These are phyloP conservation scores for Callocephalon fimbriatum DNA, from an alignment of 2,113 vertebrate species.

Conservation along the genomic window DNA sequence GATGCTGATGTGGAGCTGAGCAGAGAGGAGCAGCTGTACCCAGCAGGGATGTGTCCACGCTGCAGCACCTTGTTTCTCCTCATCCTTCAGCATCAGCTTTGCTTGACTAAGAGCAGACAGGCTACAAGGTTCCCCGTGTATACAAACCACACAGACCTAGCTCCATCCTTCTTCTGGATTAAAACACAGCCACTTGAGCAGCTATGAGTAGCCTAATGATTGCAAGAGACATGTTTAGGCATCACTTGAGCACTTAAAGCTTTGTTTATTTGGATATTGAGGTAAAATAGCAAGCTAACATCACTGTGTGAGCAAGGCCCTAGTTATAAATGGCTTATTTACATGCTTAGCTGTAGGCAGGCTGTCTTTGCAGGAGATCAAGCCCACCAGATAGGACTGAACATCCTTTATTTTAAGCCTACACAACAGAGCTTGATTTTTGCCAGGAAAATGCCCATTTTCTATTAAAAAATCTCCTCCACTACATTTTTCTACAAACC, in stretches of 20 bases:
- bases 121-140: fast-evolving
- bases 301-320: background rate
- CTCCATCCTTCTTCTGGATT: background rate
- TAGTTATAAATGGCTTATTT: background rate
- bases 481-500: background rate
- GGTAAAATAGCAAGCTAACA: background rate
- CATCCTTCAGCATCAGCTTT: background rate
- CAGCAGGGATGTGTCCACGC: fast-evolving
- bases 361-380: background rate
- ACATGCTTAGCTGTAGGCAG: background rate
- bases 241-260: background rate
- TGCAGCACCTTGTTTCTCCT: too few species aligned
- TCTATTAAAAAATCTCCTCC: background rate
- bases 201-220: background rate
- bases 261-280: background rate
- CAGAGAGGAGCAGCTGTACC: background rate
- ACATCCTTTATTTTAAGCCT: background rate
- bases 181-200: background rate
- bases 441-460: background rate
- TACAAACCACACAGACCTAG: background rate
- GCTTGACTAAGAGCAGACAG: background rate
- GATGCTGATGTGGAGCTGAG: background rate
- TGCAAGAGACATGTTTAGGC: background rate
- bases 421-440: background rate
- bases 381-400: background rate